These are phyloP conservation scores for Phenganax stokvisi DNA, from an alignment of 92 coral and sea anemone species.

Conservation along the genomic window DNA sequence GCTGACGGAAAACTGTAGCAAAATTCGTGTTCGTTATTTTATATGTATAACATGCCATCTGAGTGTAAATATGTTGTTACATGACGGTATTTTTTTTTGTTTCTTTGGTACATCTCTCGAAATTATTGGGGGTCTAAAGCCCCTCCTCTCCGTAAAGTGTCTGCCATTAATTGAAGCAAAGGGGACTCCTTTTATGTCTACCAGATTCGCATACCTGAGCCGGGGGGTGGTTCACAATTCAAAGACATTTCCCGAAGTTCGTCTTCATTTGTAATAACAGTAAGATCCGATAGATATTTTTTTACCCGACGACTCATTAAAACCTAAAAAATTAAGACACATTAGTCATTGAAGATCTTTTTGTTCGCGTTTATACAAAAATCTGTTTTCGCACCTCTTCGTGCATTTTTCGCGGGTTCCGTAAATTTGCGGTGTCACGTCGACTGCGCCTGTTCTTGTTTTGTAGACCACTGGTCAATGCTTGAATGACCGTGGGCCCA, in stretches of 20 bases:
- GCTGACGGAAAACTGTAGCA: no score
- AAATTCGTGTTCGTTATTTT: no score
- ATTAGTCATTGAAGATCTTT: background rate
- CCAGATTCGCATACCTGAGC: conserved; percentile 64
- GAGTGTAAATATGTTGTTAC: no score
- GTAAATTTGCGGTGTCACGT: conserved; percentile 45
- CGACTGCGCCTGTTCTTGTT: conserved; percentile 67
- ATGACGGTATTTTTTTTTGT: no score
- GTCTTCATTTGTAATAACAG: conserved; percentile 74
- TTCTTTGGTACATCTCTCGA: no score
- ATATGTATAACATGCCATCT: no score
- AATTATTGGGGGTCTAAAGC: no score
- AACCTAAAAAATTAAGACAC: conserved; percentile 45
- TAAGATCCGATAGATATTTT: conserved; percentile 62
- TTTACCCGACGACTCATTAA: conserved; percentile 85
- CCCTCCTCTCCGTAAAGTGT: no score
- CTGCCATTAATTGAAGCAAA: no score
- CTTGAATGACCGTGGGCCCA: conserved; percentile 71
- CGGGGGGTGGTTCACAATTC: conserved; percentile 77
- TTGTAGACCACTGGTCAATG: conserved; percentile 73
- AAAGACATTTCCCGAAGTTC: conserved; percentile 82
- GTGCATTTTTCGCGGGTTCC: conserved; percentile 79
- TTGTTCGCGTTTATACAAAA: background rate
- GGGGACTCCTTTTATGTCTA: no score
- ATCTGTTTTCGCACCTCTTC: conserved; percentile 68